phyloP scores from a whole-genome alignment of 2,113 vertebrate genomes.

The Glareola pratincola region DNA sequence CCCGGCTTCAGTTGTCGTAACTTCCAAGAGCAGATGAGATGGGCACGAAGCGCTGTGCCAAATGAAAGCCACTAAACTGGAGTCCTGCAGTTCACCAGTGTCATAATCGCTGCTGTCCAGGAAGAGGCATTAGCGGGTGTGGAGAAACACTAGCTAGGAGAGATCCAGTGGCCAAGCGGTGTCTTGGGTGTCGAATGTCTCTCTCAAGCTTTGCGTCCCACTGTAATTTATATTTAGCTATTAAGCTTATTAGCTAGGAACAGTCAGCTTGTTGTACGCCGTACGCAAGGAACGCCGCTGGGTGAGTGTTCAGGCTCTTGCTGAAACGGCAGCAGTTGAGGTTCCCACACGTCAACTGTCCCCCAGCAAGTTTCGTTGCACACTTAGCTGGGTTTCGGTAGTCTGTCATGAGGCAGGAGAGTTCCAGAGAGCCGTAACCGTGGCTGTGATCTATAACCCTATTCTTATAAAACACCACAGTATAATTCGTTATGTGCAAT shows the following conservation, averaged over 20 bases:
- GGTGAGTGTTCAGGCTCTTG: not conserved
- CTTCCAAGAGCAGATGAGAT: not conserved
- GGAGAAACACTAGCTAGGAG: conserved; percentile 3
- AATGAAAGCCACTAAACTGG: not conserved
- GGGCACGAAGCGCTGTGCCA: not conserved
- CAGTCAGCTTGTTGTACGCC: not conserved
- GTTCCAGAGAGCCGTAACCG: not conserved
- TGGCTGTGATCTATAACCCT: not conserved
- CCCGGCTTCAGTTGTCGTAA: not conserved
- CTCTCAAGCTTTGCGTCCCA: conserved; percentile 2
- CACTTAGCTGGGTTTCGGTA: not conserved
- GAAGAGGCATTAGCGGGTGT: conserved; percentile 33
- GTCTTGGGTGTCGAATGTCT: conserved; percentile 18
- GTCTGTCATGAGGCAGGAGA: not conserved
- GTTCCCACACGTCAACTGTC: not conserved
- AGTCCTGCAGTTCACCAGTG: not conserved
- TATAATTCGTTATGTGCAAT: not conserved
- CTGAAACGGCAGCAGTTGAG: not conserved
- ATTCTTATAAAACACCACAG: not conserved
- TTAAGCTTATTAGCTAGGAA: not conserved
- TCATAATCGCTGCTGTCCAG: not conserved
- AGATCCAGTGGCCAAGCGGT: not conserved
- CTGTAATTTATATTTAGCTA: conserved; percentile 50
- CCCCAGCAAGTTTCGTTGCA: not conserved
- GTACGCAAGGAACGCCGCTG: not conserved